Base-by-base conservation (phyloP, 2,888 invertebrate genomes). In the Drosophila mulleri region DNA sequence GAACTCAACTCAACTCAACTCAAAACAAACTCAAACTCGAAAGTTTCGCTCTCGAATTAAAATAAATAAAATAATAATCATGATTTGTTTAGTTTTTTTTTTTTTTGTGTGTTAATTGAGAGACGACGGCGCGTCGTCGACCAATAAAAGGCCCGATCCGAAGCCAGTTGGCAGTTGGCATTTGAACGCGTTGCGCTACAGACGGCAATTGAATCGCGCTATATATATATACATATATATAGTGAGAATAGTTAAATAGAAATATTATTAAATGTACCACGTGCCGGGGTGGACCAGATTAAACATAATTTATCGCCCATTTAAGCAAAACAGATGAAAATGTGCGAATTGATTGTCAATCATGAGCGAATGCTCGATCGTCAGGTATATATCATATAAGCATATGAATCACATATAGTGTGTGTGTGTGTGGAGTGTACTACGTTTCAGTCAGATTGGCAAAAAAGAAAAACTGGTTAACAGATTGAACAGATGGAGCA, bases 341-440 rank as follows among this genome's bases (percentile, higher is more conserved):
- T 91, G 91, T 91, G 91, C 79, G 91, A 91, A 83, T 82, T 91
- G 80, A 80, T 91, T 54, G 78, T 91, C 77, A 91, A 89, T 82
- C 89, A 89, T 75, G 59, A 59, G 59, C 59, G 7, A 16, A 77
- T 83, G 67, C 78, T 88, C 68, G 84, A 89, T 60, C 88, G 84
- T 68, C 83, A 91, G 91, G 91, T 91, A 91, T 91, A 91, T 76
- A 67, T 54, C 44, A 44, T 48, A 45, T 44, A 48, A 35, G 39
- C 53, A 45, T 11, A 62, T 78, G 72, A 61, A 37, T 76, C 72
- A 72, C 23, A n/a, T 53, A 18, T 35, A 60, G 35, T 29, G 29
- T 29, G 35, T 57, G 20, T 50, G 48, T 42, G 26, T 60, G 56
- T 57, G 54, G 37, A 42, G 20, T 18, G 7, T 44, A 48, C 29